These are phyloP conservation scores for Hetaerina titia DNA, from an alignment of 2,888 invertebrate genomes.

Conservation along the genomic window DNA sequence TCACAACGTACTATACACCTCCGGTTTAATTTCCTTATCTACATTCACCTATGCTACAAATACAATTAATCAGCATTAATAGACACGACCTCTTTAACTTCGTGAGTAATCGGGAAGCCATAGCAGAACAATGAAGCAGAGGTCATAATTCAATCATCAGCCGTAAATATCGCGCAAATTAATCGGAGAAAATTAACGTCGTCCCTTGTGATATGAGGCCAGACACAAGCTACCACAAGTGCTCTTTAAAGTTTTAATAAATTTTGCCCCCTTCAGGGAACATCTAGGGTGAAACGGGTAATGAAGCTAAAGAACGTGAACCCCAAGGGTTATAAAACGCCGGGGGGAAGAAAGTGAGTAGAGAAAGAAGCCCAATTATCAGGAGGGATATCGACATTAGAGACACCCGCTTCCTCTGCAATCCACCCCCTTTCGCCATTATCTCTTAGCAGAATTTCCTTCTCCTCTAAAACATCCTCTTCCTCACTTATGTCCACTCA, in stretches of 20 bases:
- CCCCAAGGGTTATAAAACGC: background rate
- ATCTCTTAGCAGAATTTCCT: background rate
- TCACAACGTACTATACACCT: background rate
- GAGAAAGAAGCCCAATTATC: background rate
- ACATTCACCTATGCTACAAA: background rate
- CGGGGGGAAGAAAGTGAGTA: background rate
- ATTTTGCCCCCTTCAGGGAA: background rate
- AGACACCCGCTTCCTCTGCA: background rate
- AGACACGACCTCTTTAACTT: too few species aligned
- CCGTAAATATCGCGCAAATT: background rate
- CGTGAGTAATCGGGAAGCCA: too few species aligned
- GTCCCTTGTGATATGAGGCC: background rate
- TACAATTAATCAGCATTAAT: background rate
- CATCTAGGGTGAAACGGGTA: background rate
- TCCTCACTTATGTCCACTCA: too few species aligned
- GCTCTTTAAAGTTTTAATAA: background rate
- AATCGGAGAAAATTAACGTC: background rate
- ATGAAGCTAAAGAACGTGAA: background rate
- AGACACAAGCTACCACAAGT: background rate
- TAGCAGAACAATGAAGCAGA: background rate
- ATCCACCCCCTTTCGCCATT: background rate
- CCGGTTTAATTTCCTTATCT: background rate
- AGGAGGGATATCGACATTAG: slow-evolving; percentile 1
- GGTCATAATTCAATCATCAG: background rate
- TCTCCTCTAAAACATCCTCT: background rate